Percentiles rank a stretch among this genome's conserved stretches.
Conservation (phyloP, 2,113 vertebrate species). For the Scomber japonicus region DNA sequence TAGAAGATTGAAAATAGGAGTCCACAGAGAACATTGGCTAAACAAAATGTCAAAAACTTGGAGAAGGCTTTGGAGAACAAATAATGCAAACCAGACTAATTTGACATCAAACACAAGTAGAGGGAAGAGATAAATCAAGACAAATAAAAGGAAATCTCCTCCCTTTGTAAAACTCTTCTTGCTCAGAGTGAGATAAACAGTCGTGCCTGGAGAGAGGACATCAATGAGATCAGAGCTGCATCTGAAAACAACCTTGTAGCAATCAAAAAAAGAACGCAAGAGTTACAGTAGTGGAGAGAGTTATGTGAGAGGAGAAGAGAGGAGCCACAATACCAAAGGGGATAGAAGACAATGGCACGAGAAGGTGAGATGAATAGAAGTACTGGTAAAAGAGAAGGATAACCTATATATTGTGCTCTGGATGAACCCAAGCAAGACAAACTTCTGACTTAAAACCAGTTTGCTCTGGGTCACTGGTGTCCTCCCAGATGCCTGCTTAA, state of each 20-base stretch:
- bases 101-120: slow-evolving; percentile 37
- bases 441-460: too few relatives aligned
- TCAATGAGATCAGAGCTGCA: slow-evolving; percentile 28
- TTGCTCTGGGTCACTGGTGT: neutral
- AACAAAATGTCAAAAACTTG: slow-evolving; percentile 20
- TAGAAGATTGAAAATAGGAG: slow-evolving; percentile 7
- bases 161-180: slow-evolving; percentile 20
- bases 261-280: slow-evolving; percentile 2
- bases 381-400: neutral
- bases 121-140: slow-evolving; percentile 27
- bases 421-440: too few relatives aligned
- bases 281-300: neutral
- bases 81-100: slow-evolving; percentile 32
- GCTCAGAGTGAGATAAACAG: slow-evolving; percentile 18
- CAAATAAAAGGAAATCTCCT: slow-evolving; percentile 40
- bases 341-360: neutral
- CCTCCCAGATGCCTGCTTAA: neutral
- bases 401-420: neutral
- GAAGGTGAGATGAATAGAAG: neutral
- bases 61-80: slow-evolving; percentile 25
- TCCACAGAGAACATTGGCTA: neutral
- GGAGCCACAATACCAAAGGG: neutral
- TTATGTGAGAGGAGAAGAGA: neutral
- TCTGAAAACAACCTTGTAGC: slow-evolving; percentile 27
- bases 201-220: slow-evolving; percentile 20